A percentile compares a stretch with the other conserved stretches of the same genome.
Conservation (phyloP, 1,140 invertebrate species). For the Euborellia annulipes region DNA sequence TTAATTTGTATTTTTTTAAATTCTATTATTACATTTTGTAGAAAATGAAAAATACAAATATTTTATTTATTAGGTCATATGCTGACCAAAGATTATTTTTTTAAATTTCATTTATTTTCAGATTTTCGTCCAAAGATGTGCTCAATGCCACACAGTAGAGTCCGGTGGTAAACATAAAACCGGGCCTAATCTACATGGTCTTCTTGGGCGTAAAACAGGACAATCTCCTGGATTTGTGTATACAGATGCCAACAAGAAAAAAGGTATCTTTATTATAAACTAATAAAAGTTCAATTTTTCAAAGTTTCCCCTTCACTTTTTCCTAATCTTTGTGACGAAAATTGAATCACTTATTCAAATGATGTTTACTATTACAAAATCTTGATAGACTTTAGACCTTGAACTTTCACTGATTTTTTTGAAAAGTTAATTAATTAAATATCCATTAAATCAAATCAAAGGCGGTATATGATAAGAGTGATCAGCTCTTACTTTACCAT, state of each 20-base stretch:
- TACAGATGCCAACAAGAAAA: constrained; percentile 64
- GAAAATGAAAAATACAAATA: not conserved
- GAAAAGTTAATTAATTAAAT: too few species aligned
- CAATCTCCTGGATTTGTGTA: constrained; percentile 82
- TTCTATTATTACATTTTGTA: not conserved
- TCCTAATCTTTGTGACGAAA: constrained; percentile 23
- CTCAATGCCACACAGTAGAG: constrained; percentile 45
- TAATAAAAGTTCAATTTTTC: too few species aligned
- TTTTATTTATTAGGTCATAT: not conserved
- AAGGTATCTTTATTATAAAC: constrained; percentile 41
- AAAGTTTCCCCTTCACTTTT: too few species aligned
- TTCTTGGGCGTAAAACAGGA: constrained; percentile 46
- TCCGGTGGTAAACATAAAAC: constrained; percentile 19
- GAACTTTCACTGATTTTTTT: too few species aligned
- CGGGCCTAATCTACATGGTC: constrained; percentile 22
- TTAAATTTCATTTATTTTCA: constrained; percentile 12
- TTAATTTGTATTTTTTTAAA: not conserved
- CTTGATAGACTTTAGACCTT: too few species aligned
- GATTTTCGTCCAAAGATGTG: constrained; percentile 44
- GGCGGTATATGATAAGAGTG: too few species aligned
- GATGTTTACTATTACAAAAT: too few species aligned
- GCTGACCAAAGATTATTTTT: constrained; percentile 10
- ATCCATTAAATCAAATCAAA: too few species aligned
- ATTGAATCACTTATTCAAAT: too few species aligned
- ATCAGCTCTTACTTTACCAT: too few species aligned